Percentiles rank a stretch among this genome's conserved stretches.
Conservation (phyloP, 2,888 invertebrate genomes). For the Heteromyza rotundicornis region DNA sequence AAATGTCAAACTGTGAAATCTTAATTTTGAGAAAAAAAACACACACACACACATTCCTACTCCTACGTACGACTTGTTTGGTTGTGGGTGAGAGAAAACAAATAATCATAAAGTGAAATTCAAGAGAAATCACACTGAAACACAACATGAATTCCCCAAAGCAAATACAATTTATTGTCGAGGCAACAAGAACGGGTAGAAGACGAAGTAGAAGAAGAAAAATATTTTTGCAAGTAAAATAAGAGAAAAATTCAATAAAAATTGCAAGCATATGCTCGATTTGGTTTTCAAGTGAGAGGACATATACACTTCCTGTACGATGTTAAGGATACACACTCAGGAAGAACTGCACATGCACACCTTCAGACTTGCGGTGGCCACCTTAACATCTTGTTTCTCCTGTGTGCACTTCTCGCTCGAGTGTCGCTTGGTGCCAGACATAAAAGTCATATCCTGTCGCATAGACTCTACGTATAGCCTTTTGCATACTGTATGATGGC, state of each 20-base stretch:
- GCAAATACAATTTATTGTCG: slow-evolving; percentile 22
- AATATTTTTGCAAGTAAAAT: too few relatives aligned
- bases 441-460: slow-evolving; percentile 17
- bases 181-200: slow-evolving; percentile 22
- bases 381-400: neutral
- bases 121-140: slow-evolving; percentile 17
- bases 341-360: slow-evolving; percentile 12
- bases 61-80: too few relatives aligned
- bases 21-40: neutral
- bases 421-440: slow-evolving; percentile 13
- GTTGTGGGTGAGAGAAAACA: slow-evolving; percentile 16
- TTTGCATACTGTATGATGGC: too few relatives aligned
- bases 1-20: neutral
- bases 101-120: slow-evolving; percentile 11
- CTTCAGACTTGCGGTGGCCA: slow-evolving; percentile 12
- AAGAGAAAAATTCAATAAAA: slow-evolving; percentile 24
- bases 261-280: slow-evolving; percentile 32
- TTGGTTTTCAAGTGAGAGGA: neutral
- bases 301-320: slow-evolving; percentile 2
- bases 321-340: too few relatives aligned
- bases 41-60: neutral
- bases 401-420: neutral
- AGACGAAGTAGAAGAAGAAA: slow-evolving; percentile 16
- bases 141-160: slow-evolving; percentile 14
- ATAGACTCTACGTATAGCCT: too few relatives aligned